Percentiles rank a stretch among this genome's conserved stretches.
Evolutionary conservation across 2,888 invertebrate genomes (phyloP).

Genomic region (Alloplasta piceator): DNA sequence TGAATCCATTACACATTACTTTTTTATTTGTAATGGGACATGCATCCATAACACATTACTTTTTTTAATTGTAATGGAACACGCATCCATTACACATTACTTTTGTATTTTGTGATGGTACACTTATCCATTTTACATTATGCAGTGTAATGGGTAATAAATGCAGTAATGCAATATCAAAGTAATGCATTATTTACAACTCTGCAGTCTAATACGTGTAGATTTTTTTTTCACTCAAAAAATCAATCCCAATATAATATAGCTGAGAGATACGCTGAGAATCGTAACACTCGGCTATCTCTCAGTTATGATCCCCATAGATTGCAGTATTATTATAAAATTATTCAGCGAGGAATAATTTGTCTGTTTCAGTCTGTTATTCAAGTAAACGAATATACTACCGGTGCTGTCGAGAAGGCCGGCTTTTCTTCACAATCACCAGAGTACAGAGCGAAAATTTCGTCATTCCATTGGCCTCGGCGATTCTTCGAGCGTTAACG

Average conservation of each 20-base stretch:
- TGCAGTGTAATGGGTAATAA: too few relatives aligned
- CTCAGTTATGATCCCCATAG: conserved; percentile 23
- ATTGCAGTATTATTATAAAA: conserved; percentile 2
- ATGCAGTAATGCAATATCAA: too few relatives aligned
- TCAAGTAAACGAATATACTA: conserved; percentile 81
- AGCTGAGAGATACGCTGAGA: conserved; percentile 43
- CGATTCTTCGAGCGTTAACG: conserved; percentile 8
- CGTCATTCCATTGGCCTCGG: conserved; percentile 3
- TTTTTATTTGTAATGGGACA: too few relatives aligned
- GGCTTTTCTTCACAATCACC: conserved; percentile 26
- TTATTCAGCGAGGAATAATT: conserved; percentile 57
- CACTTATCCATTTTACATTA: too few relatives aligned
- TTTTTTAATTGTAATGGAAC: too few relatives aligned
- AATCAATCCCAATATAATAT: conserved; percentile 4
- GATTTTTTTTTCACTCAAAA: conserved; percentile 22
- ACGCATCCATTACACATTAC: too few relatives aligned
- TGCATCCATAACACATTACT: too few relatives aligned
- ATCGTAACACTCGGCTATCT: conserved; percentile 31
- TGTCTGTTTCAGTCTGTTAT: conserved; percentile 85
- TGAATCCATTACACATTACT: too few relatives aligned
- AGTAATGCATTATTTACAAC: too few relatives aligned
- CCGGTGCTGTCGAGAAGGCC: conserved; percentile 20
- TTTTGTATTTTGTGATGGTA: too few relatives aligned
- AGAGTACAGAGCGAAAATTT: conserved; percentile 10
- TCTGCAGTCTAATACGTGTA: too few relatives aligned